These are phyloP conservation scores for Heterotis niloticus DNA, from an alignment of 2,113 vertebrate species.

Conservation along the genomic window DNA sequence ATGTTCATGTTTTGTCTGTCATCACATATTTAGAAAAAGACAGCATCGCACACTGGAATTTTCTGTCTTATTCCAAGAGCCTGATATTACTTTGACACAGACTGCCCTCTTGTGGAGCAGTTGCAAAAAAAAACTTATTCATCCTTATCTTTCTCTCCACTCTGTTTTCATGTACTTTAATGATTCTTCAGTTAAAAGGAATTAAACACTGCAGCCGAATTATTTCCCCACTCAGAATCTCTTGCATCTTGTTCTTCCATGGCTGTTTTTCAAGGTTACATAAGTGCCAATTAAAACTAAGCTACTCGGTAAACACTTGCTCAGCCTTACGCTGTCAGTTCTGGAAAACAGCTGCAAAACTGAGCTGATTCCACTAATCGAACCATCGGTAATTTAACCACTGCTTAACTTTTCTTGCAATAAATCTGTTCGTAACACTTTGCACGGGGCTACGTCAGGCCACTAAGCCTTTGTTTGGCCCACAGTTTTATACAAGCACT, in stretches of 20 bases:
- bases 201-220: not conserved
- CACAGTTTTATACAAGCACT: no score
- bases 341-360: no score
- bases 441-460: no score
- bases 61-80: no score
- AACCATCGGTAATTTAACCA: not conserved
- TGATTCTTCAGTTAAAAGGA: not conserved
- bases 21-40: not conserved
- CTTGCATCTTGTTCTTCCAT: no score
- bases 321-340: no score
- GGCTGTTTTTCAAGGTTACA: no score
- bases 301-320: no score
- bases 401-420: not conserved
- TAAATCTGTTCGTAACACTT: not conserved
- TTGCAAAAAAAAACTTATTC: not conserved
- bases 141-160: not conserved
- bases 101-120: slow-evolving; percentile 8
- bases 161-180: not conserved
- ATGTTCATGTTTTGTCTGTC: not conserved
- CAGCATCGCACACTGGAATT: not conserved
- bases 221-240: not conserved
- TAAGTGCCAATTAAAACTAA: no score
- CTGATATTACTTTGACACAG: not conserved
- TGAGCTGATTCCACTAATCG: no score
- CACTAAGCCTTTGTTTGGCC: no score